Evolutionary conservation across 2,113 vertebrate species (phyloP).

Genomic region (Oreochromis aureus): DNA sequence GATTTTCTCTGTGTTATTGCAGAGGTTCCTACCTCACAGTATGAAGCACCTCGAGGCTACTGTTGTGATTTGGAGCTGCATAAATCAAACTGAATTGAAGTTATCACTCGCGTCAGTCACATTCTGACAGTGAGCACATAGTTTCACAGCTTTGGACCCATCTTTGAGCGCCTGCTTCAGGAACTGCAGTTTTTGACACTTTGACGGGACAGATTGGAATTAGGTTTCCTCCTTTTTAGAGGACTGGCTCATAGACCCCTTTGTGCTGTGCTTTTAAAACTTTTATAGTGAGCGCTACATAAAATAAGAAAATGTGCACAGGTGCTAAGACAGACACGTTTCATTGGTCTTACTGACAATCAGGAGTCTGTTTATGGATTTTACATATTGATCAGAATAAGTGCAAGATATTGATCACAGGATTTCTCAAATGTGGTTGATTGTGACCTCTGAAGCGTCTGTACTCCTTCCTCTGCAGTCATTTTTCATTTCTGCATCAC

Average conservation of each 20-base stretch:
- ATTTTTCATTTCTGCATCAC: background rate
- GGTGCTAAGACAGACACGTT: background rate
- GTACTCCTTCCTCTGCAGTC: background rate
- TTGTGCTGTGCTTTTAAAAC: background rate
- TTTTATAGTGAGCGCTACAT: background rate
- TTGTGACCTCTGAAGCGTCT: background rate
- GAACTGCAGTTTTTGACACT: background rate
- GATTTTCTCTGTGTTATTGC: background rate
- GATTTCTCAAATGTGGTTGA: background rate
- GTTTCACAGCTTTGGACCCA: background rate
- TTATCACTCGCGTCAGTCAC: background rate
- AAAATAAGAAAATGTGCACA: background rate
- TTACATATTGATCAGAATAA: conserved; percentile 6
- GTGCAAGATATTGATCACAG: conserved; percentile 6
- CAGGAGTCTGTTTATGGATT: background rate
- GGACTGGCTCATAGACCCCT: background rate
- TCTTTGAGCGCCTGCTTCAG: background rate
- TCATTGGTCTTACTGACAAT: background rate
- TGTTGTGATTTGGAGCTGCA: background rate
- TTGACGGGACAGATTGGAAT: background rate
- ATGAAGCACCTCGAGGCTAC: background rate
- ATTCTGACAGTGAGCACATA: background rate
- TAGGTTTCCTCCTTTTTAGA: background rate
- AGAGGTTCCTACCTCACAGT: background rate
- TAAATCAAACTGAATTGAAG: background rate